Evolutionary conservation across 2,888 invertebrate species (phyloP), one percentile per base, ranked within the genome.

Genomic region (Ectemnius continuus): DNA sequence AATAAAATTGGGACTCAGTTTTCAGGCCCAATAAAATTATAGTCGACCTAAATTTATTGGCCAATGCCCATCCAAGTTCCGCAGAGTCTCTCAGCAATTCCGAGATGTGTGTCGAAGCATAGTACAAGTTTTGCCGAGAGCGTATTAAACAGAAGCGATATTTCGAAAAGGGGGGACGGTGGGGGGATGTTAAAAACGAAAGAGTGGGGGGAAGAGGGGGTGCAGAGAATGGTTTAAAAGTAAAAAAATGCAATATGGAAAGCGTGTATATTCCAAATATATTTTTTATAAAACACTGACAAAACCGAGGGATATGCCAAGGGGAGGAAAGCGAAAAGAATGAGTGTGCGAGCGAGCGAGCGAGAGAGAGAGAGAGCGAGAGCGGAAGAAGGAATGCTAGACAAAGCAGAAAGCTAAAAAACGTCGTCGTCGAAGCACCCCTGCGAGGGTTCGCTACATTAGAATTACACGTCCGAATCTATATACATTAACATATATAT

Each of bases 191-290:
- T 6, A 59, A 13, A 59, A 78, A 84, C n/a, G 62, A 81, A 85
- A 85, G 82, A 81, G 82, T 83, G 8, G 36, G 36, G 36, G 2
- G 36, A 8, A 1, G 36, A 4, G 28, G 20, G 20, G 23, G 23
- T 2, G 3, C 23, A 23, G 23, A 23, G 23, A 23, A 23, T 23
- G 23, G 23, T 23, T 36, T 86, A 85, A 86, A 86, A 84, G 81
- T 85, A 86, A 89, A 75, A 88, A 89, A 75, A 88, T 88, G 88
- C 88, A 87, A 88, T 89, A 88, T 80, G 86, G 86, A 88, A 87
- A 88, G 88, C 85, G 85, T 87, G 88, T 85, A 86, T 88, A 88
- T 88, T 88, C 86, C 87, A 88, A 77, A 89, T 89, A 90, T 90
- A 90, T 90, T 89, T 90, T 90, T 90, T 90, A 89, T 89, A 89